Evolutionary conservation across 2,797 vertebrate genomes (phyloP), one percentile per base, ranked within the genome.

Genomic region (Myioborus miniatus): DNA sequence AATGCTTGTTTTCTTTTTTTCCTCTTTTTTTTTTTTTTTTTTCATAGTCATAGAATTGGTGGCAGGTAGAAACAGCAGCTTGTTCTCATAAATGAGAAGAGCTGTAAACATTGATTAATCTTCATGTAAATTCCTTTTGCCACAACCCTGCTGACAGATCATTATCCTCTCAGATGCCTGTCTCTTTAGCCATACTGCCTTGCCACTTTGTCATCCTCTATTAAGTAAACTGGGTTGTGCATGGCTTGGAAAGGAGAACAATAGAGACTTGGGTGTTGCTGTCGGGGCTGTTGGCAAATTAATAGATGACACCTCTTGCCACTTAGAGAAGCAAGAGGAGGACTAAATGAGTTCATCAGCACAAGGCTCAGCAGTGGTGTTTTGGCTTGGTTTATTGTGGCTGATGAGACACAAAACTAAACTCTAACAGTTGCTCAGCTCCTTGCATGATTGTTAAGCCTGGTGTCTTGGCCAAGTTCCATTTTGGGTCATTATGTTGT

Each of bases 61-160:
- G 50, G 55, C 59, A 89, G 47, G 62, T 86, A 89, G 44, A 59
- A 83, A 29, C 32, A 83, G 47, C 6, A 6, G 49, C 93, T 93
- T 95, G 77, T 97, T 96, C 96, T 94, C 91, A 81, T 91, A 97
- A 96, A 96, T 90, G 78, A 96, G 90, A 97, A 97, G 93, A 97
- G 92, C 96, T 96, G 94, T 93, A 96, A 97, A 97, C 96, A 95
- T 94, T 97, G 97, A 98, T 97, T 98, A 97, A 94, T 98, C 97
- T 97, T 96, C 97, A 91, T 97, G 96, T 96, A 96, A 90, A 95
- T 93, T 96, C 89, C 63, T 88, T 97, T 95, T 97, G 91, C 96
- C 89, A 95, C 94, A 93, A 88, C 83, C 85, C 79, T 93, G 90
- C 95, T 97, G 95, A 97, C 94, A 92, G 96, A 97, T 95, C 87